A percentile compares a stretch with the other conserved stretches of the same genome.
Conservation (phyloP, 2,797 vertebrate species). For the Paramormyrops hopkinsi region DNA sequence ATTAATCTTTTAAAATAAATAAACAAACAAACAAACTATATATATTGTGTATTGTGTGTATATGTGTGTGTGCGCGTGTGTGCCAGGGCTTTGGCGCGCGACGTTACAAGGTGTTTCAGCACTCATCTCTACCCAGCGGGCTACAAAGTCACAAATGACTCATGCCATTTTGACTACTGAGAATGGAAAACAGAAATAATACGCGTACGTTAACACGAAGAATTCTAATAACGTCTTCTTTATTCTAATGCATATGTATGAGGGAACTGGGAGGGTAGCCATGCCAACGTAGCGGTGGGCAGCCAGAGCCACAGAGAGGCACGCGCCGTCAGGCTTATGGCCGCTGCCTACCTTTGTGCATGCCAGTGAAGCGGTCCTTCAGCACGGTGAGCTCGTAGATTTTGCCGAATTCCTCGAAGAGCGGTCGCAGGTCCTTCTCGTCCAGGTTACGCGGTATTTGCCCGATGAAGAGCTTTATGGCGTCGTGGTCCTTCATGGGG, state of each 20-base stretch:
- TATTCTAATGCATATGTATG: not conserved
- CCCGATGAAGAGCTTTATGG: conserved; percentile 78
- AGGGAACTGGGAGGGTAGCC: not conserved
- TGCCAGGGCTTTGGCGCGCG: not conserved
- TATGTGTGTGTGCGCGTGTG: not conserved
- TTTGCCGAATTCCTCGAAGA: conserved; percentile 99
- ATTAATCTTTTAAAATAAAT: not conserved
- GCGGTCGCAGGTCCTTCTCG: conserved; percentile 98
- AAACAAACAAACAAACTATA: not conserved
- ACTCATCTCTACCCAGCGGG: not conserved
- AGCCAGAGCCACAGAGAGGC: not conserved
- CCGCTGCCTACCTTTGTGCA: conserved; percentile 90
- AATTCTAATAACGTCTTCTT: not conserved
- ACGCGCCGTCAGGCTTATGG: not conserved
- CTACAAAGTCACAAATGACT: not conserved
- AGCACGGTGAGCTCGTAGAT: conserved; percentile 99
- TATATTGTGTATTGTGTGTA: not conserved
- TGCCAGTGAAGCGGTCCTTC: conserved; percentile 99
- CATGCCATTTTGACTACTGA: not conserved
- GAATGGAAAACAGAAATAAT: not conserved
- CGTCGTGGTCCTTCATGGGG: conserved; percentile 87
- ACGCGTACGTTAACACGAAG: not conserved
- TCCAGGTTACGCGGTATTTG: conserved; percentile 99
- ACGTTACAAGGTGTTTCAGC: not conserved
- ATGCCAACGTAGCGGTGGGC: not conserved